phyloP scores from a whole-genome alignment of 2,113 vertebrate species.

The Channa argus region DNA sequence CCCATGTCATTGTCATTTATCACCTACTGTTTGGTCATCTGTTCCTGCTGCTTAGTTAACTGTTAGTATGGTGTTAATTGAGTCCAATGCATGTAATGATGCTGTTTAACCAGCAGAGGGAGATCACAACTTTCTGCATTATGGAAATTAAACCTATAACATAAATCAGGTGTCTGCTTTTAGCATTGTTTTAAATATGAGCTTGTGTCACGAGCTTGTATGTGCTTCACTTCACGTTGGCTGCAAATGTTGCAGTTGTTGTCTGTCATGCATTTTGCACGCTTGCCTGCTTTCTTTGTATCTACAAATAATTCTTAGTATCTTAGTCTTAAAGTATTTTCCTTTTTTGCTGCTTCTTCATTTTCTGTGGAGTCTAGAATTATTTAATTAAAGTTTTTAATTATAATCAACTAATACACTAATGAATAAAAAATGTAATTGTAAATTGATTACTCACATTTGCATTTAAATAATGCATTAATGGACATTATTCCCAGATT shows the following conservation, averaged over 20 bases:
- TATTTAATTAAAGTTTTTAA: constrained; percentile 8
- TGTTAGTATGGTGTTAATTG: background rate
- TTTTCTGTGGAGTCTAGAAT: background rate
- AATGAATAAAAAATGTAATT: background rate
- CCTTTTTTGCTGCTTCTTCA: background rate
- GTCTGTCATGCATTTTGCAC: background rate
- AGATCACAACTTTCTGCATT: constrained; percentile 12
- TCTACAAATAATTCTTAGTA: background rate
- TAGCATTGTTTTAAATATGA: constrained; percentile 2
- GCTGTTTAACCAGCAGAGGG: constrained; percentile 66
- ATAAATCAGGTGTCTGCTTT: constrained; percentile 2
- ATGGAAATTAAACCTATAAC: background rate
- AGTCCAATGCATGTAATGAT: constrained; percentile 12
- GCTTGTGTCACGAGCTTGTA: background rate
- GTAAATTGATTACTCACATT: constrained; percentile 5
- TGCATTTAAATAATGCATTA: constrained; percentile 38
- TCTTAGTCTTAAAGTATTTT: no score
- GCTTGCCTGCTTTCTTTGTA: background rate
- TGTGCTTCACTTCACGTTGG: background rate
- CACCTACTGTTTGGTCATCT: background rate
- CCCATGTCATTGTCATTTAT: background rate
- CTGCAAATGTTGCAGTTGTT: background rate
- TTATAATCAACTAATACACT: background rate
- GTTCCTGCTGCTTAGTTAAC: background rate
- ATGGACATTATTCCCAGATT: constrained; percentile 5